These are phyloP conservation scores for Cactoblastis cactorum DNA, from an alignment of 2,888 invertebrate genomes.

Conservation along the genomic window DNA sequence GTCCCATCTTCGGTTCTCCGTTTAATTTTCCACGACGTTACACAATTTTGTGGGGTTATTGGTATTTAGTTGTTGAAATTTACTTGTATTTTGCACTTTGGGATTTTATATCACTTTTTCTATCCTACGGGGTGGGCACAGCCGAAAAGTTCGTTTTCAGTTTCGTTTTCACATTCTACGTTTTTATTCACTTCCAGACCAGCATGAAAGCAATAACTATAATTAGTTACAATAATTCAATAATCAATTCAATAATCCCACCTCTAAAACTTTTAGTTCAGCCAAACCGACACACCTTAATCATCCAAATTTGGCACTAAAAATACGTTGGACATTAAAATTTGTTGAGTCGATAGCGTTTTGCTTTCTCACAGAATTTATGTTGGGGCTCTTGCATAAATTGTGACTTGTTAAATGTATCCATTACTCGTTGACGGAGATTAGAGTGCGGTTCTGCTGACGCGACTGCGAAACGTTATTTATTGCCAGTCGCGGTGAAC, in stretches of 20 bases:
- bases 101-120: too few relatives aligned
- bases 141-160: too few relatives aligned
- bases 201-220: too few relatives aligned
- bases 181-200: too few relatives aligned
- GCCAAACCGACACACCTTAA: neutral
- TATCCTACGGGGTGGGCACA: too few relatives aligned
- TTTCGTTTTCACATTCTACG: too few relatives aligned
- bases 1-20: neutral
- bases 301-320: constrained; percentile 10
- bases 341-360: constrained; percentile 4
- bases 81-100: neutral
- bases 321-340: constrained; percentile 11
- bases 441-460: constrained; percentile 27
- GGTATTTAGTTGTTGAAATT: neutral
- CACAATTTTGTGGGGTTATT: constrained; percentile 8
- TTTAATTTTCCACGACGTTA: constrained; percentile 9
- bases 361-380: constrained; percentile 36
- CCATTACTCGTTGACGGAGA: constrained; percentile 60
- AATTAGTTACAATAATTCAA: too few relatives aligned
- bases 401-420: constrained; percentile 66
- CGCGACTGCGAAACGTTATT: constrained; percentile 19
- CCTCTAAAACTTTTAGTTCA: too few relatives aligned
- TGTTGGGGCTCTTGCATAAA: constrained; percentile 61
- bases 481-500: constrained; percentile 2
- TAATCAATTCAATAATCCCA: too few relatives aligned